Percentiles rank a stretch among this genome's conserved stretches.
These are phyloP conservation scores for Luffia ferchaultella DNA, from an alignment of 2,888 invertebrate species.

Conservation along the genomic window DNA sequence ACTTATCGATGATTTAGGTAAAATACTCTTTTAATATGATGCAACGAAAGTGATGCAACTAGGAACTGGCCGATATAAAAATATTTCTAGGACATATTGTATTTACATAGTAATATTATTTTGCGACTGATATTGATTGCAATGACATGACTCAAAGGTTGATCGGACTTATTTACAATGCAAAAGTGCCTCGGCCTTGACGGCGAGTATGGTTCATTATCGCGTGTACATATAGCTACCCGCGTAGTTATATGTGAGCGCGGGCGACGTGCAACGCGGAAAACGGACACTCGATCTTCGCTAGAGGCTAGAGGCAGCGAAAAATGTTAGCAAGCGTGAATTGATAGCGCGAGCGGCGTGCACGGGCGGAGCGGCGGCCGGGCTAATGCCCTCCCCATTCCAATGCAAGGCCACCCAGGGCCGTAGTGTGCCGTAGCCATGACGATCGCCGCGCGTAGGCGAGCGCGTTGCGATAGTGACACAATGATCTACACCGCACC, in stretches of 20 bases:
- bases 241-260: conserved; percentile 5
- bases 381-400: conserved; percentile 66
- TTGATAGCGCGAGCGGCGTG: no score
- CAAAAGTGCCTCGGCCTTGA: conserved; percentile 7
- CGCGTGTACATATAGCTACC: not conserved
- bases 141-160: no score
- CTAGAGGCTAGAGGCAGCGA: not conserved
- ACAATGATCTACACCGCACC: conserved; percentile 24
- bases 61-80: no score
- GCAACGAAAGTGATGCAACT: no score
- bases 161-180: no score
- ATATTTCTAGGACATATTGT: no score
- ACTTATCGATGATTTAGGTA: no score
- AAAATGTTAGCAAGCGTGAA: conserved; percentile 31
- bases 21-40: no score
- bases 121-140: no score
- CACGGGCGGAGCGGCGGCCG: conserved; percentile 40
- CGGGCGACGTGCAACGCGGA: conserved; percentile 21
- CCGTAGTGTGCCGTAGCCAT: conserved; percentile 51
- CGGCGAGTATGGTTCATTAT: conserved; percentile 2
- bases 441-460: conserved; percentile 44
- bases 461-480: conserved; percentile 55
- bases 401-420: conserved; percentile 67
- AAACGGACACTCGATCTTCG: no score
- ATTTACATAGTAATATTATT: no score